Conservation (phyloP, 2,113 vertebrate species). For the Heloderma charlesbogerti region DNA sequence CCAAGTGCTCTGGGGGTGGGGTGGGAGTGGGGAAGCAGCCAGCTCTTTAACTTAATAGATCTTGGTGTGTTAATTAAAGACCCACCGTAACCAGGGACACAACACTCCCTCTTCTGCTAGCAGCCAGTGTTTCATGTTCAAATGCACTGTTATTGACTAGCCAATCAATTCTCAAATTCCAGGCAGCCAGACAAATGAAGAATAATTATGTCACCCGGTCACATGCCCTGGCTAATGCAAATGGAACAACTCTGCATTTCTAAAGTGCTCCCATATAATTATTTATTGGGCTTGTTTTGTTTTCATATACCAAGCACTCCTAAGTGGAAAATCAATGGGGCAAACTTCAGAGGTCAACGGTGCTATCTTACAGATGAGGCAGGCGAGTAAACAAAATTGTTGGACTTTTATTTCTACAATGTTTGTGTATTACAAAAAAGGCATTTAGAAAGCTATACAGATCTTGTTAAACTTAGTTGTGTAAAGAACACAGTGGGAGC, state of each 20-base stretch:
- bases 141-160: conserved; percentile 36
- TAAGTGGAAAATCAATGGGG: conserved; percentile 25
- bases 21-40: background rate
- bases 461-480: background rate
- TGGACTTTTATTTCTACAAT: background rate
- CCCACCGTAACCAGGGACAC: conserved; percentile 6
- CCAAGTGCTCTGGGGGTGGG: background rate
- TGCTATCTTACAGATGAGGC: background rate
- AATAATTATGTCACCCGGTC: conserved; percentile 41
- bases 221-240: conserved; percentile 43
- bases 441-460: background rate
- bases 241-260: conserved; percentile 43
- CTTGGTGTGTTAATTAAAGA: conserved; percentile 31
- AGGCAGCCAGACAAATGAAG: conserved; percentile 53
- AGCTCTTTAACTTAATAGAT: conserved; percentile 22
- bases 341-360: conserved; percentile 10
- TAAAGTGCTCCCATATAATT: conserved; percentile 26
- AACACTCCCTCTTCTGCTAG: background rate
- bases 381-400: background rate
- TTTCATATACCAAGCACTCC: background rate
- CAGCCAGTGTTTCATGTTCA: conserved; percentile 41
- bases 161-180: conserved; percentile 61
- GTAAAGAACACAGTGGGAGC: background rate
- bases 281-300: background rate
- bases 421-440: background rate